A percentile compares a stretch with the other conserved stretches of the same genome.
These are phyloP conservation scores for Hydrotaea cyrtoneurina DNA, from an alignment of 2,888 invertebrate species.

Conservation along the genomic window DNA sequence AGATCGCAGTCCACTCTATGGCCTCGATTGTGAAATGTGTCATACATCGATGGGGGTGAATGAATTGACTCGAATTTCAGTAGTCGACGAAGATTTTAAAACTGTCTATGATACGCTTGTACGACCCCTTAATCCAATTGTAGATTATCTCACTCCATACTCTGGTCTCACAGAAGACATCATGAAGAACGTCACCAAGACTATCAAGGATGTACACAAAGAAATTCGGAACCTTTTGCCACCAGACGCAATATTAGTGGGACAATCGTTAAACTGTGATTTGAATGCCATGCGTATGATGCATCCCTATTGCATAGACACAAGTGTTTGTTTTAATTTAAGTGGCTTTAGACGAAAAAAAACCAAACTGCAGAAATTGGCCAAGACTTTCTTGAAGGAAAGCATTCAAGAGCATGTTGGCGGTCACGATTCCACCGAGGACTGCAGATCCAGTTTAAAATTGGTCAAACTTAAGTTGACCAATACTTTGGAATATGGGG, in stretches of 20 bases:
- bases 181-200: conserved; percentile 88
- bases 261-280: conserved; percentile 96
- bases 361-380: conserved; percentile 91
- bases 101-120: conserved; percentile 93
- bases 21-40: conserved; percentile 97
- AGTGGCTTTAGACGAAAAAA: conserved; percentile 89
- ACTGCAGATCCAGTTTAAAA: conserved; percentile 92
- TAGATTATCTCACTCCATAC: conserved; percentile 91
- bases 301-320: conserved; percentile 98
- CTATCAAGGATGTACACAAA: conserved; percentile 90
- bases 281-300: conserved; percentile 95
- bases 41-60: conserved; percentile 85
- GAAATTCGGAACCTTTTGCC: conserved; percentile 88
- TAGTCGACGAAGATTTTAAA: conserved; percentile 91
- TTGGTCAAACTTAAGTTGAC: conserved; percentile 92
- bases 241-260: conserved; percentile 95
- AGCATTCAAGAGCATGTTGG: conserved; percentile 86
- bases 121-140: conserved; percentile 90
- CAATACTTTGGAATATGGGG: conserved; percentile 89
- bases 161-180: conserved; percentile 91
- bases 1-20: conserved; percentile 92
- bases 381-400: conserved; percentile 89
- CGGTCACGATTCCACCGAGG: conserved; percentile 92
- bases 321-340: conserved; percentile 93
- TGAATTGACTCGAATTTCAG: conserved; percentile 93